A percentile compares a stretch with the other conserved stretches of the same genome.
Conservation (phyloP, 2,113 vertebrate genomes). For the Onychostoma macrolepis region DNA sequence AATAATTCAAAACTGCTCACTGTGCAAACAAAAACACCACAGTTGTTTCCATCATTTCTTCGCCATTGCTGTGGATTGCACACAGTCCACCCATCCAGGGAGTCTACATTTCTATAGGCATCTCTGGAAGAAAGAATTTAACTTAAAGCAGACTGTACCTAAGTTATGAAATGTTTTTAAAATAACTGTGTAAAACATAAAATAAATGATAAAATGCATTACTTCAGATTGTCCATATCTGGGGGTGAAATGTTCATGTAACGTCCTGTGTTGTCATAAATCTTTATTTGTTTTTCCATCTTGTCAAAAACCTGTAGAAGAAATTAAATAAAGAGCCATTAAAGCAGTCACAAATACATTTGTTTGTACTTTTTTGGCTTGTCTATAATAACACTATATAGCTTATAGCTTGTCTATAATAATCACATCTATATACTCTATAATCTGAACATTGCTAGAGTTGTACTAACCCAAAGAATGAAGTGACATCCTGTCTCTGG, state of each 20-base stretch:
- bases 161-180: neutral
- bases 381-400: too few species aligned
- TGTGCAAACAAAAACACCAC: conserved; percentile 12
- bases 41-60: neutral
- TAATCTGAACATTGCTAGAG: neutral
- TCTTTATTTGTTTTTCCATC: neutral
- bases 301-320: conserved; percentile 4
- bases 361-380: too few species aligned
- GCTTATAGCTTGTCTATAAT: too few species aligned
- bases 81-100: neutral
- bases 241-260: neutral
- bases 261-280: conserved; percentile 19
- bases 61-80: conserved; percentile 8
- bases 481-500: neutral
- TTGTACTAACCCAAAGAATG: neutral
- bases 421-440: too few species aligned
- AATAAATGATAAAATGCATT: neutral
- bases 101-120: conserved; percentile 3
- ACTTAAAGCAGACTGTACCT: neutral
- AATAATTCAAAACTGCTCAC: neutral
- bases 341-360: neutral
- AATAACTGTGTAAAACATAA: neutral
- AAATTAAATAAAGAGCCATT: neutral
- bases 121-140: neutral
- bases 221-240: conserved; percentile 22